Evolutionary conservation across 2,888 invertebrate genomes (phyloP).

Genomic region (Volucella inanis): DNA sequence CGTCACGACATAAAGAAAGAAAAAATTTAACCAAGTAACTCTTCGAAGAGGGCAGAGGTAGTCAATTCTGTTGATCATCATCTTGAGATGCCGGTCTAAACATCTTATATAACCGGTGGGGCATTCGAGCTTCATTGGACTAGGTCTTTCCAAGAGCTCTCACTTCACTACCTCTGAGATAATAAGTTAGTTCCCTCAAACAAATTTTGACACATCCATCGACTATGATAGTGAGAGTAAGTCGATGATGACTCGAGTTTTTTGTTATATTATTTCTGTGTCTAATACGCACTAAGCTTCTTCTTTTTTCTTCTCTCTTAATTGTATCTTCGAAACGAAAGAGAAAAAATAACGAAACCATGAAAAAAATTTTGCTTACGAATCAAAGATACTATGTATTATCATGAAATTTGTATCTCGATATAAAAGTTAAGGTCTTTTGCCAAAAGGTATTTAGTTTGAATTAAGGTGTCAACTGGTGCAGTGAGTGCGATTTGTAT

Average conservation of each 20-base stretch:
- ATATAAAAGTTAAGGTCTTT: slow-evolving; percentile 80
- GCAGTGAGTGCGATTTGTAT: slow-evolving; percentile 76
- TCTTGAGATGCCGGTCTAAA: slow-evolving; percentile 32
- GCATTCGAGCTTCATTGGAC: slow-evolving; percentile 24
- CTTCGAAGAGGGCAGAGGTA: background rate
- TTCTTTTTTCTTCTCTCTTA: slow-evolving; percentile 24
- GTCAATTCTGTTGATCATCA: slow-evolving; percentile 31
- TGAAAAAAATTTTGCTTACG: slow-evolving; percentile 12
- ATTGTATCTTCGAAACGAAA: slow-evolving; percentile 26
- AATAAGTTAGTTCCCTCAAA: slow-evolving; percentile 39
- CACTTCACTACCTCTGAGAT: slow-evolving; percentile 28
- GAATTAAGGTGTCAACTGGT: slow-evolving; percentile 79
- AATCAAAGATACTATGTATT: slow-evolving; percentile 47
- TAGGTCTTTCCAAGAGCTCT: slow-evolving; percentile 43
- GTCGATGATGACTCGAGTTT: slow-evolving; percentile 4
- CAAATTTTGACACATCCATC: slow-evolving; percentile 40
- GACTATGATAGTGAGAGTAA: slow-evolving; percentile 10
- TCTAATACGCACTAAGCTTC: slow-evolving; percentile 19
- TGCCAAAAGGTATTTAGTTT: slow-evolving; percentile 81
- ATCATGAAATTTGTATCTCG: slow-evolving; percentile 67
- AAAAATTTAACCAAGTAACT: background rate
- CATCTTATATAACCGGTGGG: slow-evolving; percentile 44
- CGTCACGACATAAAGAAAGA: slow-evolving; percentile 37
- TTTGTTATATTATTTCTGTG: slow-evolving; percentile 5
- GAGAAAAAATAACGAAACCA: slow-evolving; percentile 10